Evolutionary conservation across 2,888 invertebrate species (phyloP).

Genomic region (Drosophila testacea): DNA sequence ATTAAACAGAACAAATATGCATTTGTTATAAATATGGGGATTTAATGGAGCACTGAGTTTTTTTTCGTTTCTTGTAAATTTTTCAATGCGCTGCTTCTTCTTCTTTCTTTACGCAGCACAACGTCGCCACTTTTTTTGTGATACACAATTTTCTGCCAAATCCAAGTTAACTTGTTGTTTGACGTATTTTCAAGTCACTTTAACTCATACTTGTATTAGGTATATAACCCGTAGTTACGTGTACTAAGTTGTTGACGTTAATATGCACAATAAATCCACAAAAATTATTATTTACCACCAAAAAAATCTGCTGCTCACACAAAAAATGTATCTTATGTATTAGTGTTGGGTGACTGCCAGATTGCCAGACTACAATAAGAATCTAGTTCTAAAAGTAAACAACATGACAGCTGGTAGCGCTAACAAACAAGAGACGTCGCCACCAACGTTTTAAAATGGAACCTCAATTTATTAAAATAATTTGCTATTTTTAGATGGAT

Average conservation of each 20-base stretch:
- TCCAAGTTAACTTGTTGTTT: conserved; percentile 4
- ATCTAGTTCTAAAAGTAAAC: no score
- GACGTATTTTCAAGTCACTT: background rate
- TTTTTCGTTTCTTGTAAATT: conserved; percentile 40
- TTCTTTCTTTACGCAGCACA: conserved; percentile 44
- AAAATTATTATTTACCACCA: conserved; percentile 64
- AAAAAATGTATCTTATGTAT: conserved; percentile 62
- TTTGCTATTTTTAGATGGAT: no score
- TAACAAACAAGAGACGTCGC: no score
- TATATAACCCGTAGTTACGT: conserved; percentile 8
- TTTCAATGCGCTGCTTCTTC: conserved; percentile 53
- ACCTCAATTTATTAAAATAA: no score
- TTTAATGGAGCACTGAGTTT: conserved; percentile 41
- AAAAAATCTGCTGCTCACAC: conserved; percentile 67
- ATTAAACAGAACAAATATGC: conserved; percentile 40
- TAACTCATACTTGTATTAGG: conserved; percentile 1
- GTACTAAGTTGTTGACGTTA: conserved; percentile 38
- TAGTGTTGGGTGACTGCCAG: no score
- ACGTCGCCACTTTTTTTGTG: conserved; percentile 62
- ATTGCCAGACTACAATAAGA: no score
- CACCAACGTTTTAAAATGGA: no score
- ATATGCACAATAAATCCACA: conserved; percentile 47
- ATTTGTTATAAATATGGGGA: conserved; percentile 43
- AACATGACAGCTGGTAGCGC: no score
- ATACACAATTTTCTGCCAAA: conserved; percentile 42